Percentiles rank a stretch among this genome's conserved stretches.
Evolutionary conservation across 2,888 invertebrate species (phyloP).

Genomic region (Digitonthophagus gazella): DNA sequence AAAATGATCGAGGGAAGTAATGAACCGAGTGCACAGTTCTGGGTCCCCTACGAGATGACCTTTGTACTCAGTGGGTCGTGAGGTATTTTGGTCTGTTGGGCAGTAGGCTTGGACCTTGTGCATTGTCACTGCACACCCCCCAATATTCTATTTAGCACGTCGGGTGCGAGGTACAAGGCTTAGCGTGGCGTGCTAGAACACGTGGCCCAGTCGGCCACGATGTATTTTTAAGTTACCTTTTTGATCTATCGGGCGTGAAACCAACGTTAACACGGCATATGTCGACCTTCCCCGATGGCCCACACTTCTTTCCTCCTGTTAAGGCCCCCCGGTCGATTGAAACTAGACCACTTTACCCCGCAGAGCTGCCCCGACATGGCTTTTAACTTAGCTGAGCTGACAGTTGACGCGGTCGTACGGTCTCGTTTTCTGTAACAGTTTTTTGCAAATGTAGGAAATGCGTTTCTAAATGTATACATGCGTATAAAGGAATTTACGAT

Average conservation of each 20-base stretch:
- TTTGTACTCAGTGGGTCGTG: not conserved
- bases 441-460: no score
- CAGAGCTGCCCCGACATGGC: not conserved
- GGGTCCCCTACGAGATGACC: not conserved
- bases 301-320: not conserved
- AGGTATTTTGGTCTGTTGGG: not conserved
- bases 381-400: not conserved
- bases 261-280: conserved; percentile 18
- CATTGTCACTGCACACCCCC: not conserved
- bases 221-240: conserved; percentile 26
- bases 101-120: not conserved
- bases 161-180: not conserved
- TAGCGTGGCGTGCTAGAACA: conserved; percentile 19
- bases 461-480: no score
- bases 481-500: no score
- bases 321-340: not conserved
- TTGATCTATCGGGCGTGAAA: conserved; percentile 23
- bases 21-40: not conserved
- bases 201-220: conserved; percentile 15
- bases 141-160: not conserved
- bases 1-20: not conserved
- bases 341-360: not conserved
- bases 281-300: not conserved
- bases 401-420: not conserved
- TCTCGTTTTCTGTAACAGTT: no score